Percentiles rank a stretch among this genome's conserved stretches.
Evolutionary conservation across 92 coral and sea anemone genomes (phyloP).

Genomic region (Parazoanthus swiftii): DNA sequence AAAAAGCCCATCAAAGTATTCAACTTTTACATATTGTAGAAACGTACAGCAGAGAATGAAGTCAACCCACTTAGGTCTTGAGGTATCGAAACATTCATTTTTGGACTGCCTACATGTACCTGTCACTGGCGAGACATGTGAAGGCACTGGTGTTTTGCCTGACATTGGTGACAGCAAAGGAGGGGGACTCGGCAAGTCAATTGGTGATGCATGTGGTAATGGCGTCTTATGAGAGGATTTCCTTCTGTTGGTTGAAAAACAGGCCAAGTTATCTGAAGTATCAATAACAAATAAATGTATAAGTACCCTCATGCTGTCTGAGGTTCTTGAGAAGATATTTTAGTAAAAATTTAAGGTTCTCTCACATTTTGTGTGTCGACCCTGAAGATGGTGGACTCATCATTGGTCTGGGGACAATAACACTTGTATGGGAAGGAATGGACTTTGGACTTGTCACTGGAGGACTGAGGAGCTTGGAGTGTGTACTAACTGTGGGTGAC

Average conservation of each 20-base stretch:
- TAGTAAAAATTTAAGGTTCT: too few species aligned
- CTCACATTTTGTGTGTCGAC: conserved; percentile 32
- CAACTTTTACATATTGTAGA: too few species aligned
- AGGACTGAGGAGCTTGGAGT: conserved; percentile 6
- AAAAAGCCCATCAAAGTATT: too few species aligned
- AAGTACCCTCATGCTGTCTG: too few species aligned
- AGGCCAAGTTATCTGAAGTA: not conserved
- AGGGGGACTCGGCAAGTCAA: conserved; percentile 27
- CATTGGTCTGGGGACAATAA: conserved; percentile 23
- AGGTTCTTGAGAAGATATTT: too few species aligned
- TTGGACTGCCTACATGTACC: conserved; percentile 16
- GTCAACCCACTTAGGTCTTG: too few species aligned
- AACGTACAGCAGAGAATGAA: too few species aligned
- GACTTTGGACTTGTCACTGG: conserved; percentile 31
- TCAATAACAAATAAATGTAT: too few species aligned
- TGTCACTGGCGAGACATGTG: conserved; percentile 23
- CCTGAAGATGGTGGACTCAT: not conserved
- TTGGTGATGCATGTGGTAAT: not conserved
- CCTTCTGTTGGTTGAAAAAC: conserved; percentile 23
- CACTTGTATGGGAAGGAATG: conserved; percentile 29
- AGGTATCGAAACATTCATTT: too few species aligned
- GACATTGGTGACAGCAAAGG: conserved; percentile 34
- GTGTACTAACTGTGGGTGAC: not conserved
- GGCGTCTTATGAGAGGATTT: conserved; percentile 25
- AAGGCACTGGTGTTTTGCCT: conserved; percentile 12